These are phyloP conservation scores for Probosciger aterrimus DNA, from an alignment of 2,113 vertebrate genomes.

Conservation along the genomic window DNA sequence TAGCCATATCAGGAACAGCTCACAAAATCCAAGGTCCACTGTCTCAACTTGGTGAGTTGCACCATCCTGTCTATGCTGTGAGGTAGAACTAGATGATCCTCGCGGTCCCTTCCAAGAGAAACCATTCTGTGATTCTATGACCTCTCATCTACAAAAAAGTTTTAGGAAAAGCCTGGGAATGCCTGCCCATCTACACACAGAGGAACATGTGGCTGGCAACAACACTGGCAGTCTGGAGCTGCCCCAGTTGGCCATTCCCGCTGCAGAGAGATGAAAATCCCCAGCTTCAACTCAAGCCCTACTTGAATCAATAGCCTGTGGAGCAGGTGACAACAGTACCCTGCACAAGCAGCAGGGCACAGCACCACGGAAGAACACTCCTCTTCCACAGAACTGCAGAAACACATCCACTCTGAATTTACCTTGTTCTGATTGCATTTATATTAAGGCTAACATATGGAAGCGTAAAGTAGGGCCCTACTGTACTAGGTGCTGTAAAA, in stretches of 20 bases:
- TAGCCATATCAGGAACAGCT: fast-evolving
- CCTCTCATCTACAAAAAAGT: neutral
- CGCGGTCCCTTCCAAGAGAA: neutral
- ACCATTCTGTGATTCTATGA: neutral
- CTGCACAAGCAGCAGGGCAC: neutral
- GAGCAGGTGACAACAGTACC: neutral
- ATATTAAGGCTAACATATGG: neutral
- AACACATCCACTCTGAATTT: neutral
- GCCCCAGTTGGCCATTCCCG: neutral
- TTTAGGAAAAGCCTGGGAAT: neutral
- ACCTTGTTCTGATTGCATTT: neutral
- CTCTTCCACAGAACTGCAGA: neutral
- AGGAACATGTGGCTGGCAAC: fast-evolving
- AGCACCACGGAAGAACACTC: neutral
- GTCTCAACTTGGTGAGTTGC: fast-evolving
- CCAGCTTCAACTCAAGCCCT: neutral
- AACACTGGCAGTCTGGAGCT: neutral
- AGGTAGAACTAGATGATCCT: neutral
- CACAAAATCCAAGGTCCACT: neutral
- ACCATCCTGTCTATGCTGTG: fast-evolving
- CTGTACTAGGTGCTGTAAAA: neutral
- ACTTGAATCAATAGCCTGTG: fast-evolving
- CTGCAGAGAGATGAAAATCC: neutral
- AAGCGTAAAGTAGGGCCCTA: neutral
- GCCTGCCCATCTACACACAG: fast-evolving